Evolutionary conservation across 2,888 invertebrate genomes (phyloP).

Genomic region (Drosophila vallismaia): DNA sequence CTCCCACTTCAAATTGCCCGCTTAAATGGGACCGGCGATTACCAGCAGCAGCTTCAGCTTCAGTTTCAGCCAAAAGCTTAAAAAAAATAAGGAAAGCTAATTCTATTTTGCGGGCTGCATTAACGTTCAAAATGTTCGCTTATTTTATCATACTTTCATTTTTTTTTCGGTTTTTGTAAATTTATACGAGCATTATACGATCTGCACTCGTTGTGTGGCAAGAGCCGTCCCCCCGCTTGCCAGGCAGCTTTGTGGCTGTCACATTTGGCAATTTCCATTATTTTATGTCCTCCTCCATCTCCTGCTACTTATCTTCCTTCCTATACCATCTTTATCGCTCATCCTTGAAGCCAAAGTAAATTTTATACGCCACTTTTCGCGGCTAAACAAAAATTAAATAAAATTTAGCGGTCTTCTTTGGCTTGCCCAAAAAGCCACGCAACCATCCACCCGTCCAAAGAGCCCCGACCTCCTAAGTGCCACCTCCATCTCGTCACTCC

Average conservation of each 20-base stretch:
- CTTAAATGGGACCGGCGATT: conserved; percentile 76
- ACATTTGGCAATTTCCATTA: conserved; percentile 80
- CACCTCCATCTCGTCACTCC: conserved; percentile 3
- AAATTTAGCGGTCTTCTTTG: conserved; percentile 78
- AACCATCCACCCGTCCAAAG: conserved; percentile 20
- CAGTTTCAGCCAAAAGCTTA: conserved; percentile 39
- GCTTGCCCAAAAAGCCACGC: conserved; percentile 36
- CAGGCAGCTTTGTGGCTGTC: conserved; percentile 75
- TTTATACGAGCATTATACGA: conserved; percentile 78
- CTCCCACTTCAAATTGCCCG: conserved; percentile 72
- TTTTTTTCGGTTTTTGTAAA: conserved; percentile 65
- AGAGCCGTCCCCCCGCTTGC: neutral
- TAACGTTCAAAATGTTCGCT: conserved; percentile 62
- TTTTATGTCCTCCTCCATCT: conserved; percentile 68
- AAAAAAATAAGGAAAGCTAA: conserved; percentile 60
- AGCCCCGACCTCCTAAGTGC: conserved; percentile 6
- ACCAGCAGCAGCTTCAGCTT: conserved; percentile 61
- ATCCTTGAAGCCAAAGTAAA: conserved; percentile 76
- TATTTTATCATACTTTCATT: conserved; percentile 14
- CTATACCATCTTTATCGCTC: conserved; percentile 31
- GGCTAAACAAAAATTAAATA: conserved; percentile 78
- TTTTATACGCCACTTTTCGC: conserved; percentile 79
- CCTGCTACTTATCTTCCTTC: neutral
- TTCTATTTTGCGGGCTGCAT: conserved; percentile 76
- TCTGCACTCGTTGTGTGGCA: conserved; percentile 51